Conservation (phyloP, 2,888 invertebrate genomes). For the Archips crataeganus region DNA sequence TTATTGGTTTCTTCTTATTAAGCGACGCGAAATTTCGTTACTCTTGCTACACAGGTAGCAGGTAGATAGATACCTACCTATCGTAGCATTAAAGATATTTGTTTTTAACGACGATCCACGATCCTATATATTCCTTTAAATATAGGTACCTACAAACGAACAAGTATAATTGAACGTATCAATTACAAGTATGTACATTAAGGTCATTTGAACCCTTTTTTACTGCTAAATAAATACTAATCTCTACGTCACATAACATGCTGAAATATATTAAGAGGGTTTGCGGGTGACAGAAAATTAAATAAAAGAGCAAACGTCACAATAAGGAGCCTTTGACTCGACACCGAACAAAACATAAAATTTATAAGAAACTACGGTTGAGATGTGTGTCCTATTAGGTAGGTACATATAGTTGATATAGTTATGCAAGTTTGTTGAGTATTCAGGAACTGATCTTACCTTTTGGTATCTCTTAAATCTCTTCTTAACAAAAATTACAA, state of each 20-base stretch:
- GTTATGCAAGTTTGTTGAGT: slow-evolving; percentile 8
- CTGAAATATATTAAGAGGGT: slow-evolving; percentile 45
- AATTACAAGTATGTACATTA: neutral
- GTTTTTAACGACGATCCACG: neutral
- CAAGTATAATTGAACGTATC: neutral
- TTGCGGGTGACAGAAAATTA: slow-evolving; percentile 41
- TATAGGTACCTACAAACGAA: too few relatives aligned
- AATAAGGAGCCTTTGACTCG: slow-evolving; percentile 34
- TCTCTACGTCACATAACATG: slow-evolving; percentile 63
- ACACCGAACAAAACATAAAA: slow-evolving; percentile 28
- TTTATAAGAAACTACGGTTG: slow-evolving; percentile 2
- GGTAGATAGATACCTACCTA: neutral
- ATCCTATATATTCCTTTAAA: neutral
- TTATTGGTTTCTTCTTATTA: neutral
- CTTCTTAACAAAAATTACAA: slow-evolving; percentile 11
- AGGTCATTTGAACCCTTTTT: neutral
- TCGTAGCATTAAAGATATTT: neutral
- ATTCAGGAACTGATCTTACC: slow-evolving; percentile 18
- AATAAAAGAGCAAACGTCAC: slow-evolving; percentile 43
- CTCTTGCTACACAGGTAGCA: neutral
- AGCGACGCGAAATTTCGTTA: neutral
- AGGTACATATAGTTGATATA: neutral
- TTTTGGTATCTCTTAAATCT: neutral
- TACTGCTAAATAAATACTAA: slow-evolving; percentile 26
- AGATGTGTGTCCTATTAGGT: neutral